These are phyloP conservation scores for Dryoscopus gambensis DNA, from an alignment of 2,113 vertebrate genomes.

Conservation along the genomic window DNA sequence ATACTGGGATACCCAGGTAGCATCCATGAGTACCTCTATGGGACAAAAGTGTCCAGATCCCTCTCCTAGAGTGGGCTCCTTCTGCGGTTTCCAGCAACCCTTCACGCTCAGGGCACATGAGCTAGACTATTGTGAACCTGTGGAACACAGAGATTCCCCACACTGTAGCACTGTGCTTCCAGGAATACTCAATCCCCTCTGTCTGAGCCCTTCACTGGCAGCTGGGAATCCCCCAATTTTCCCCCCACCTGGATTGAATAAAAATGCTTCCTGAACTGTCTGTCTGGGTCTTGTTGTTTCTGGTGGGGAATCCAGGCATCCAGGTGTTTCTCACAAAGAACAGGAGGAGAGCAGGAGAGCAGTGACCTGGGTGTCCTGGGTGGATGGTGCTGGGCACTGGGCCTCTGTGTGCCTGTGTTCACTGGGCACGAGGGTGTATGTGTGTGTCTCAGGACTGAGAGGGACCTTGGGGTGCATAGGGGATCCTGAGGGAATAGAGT, in stretches of 20 bases:
- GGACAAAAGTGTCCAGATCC: background rate
- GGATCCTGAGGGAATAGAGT: background rate
- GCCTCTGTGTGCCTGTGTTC: background rate
- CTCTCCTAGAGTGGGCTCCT: background rate
- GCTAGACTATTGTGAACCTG: background rate
- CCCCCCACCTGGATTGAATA: background rate
- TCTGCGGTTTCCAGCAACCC: background rate
- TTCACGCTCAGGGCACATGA: background rate
- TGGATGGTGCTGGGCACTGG: background rate
- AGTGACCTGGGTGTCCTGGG: background rate
- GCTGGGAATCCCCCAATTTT: background rate
- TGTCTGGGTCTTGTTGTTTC: background rate
- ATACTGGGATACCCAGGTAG: background rate
- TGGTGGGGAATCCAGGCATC: background rate
- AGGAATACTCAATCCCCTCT: background rate
- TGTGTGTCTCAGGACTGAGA: background rate
- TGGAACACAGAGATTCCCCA: background rate
- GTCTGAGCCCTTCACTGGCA: background rate
- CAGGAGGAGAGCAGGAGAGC: background rate
- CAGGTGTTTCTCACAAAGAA: background rate
- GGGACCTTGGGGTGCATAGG: background rate
- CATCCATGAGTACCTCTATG: background rate
- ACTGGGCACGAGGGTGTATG: rapidly evolving
- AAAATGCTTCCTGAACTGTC: background rate
- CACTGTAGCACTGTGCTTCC: background rate